Evolutionary conservation across 2,888 invertebrate genomes (phyloP).

Genomic region (Aspidapion aeneum): DNA sequence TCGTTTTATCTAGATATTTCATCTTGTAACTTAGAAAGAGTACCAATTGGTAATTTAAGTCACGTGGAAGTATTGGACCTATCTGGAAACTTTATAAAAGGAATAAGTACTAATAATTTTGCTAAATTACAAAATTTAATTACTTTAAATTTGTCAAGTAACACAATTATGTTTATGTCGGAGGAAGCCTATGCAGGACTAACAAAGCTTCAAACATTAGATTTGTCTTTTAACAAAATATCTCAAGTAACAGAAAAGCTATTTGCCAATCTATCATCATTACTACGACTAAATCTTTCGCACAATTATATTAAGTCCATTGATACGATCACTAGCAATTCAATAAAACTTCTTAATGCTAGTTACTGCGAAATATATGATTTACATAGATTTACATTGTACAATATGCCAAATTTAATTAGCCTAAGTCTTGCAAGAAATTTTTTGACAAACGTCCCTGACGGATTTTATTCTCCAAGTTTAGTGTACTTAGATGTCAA

Average conservation of each 20-base stretch:
- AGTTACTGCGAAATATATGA: constrained; percentile 63
- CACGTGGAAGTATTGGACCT: constrained; percentile 56
- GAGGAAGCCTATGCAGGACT: constrained; percentile 60
- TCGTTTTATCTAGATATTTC: constrained; percentile 58
- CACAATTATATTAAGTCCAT: constrained; percentile 61
- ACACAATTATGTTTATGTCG: constrained; percentile 60
- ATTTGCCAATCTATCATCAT: constrained; percentile 57
- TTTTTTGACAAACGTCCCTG: constrained; percentile 59
- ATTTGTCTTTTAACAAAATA: constrained; percentile 69
- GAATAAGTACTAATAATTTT: constrained; percentile 58
- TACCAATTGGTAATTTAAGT: constrained; percentile 61
- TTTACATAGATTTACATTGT: constrained; percentile 56
- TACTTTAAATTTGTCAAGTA: constrained; percentile 62
- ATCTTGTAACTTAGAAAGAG: constrained; percentile 57
- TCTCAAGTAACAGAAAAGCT: constrained; percentile 56
- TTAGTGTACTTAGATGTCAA: constrained; percentile 59
- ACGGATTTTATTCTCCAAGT: constrained; percentile 57
- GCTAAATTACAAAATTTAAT: constrained; percentile 58
- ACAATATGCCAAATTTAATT: constrained; percentile 56
- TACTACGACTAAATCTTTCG: constrained; percentile 61
- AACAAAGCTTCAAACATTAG: constrained; percentile 55
- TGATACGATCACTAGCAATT: constrained; percentile 56
- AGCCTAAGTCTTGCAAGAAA: constrained; percentile 65
- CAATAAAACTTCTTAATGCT: constrained; percentile 57
- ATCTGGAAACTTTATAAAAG: constrained; percentile 61